A percentile compares a stretch with the other conserved stretches of the same genome.
Conservation (phyloP, 1,140 invertebrate genomes). For the Ptiloglossa arizonensis region DNA sequence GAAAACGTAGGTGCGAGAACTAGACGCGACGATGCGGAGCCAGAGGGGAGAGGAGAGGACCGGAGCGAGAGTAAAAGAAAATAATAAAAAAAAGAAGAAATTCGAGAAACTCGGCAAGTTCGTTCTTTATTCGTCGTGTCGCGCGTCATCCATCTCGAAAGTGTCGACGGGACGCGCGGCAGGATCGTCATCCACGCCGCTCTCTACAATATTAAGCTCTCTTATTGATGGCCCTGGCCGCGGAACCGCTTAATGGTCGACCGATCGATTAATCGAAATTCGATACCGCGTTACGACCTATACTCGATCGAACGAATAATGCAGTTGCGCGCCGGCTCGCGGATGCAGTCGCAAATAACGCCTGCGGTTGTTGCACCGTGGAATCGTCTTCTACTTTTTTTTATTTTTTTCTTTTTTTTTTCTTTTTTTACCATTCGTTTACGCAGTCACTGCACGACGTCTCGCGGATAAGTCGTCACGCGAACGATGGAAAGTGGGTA, state of each 20-base stretch:
- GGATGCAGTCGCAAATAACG: slow-evolving; percentile 8
- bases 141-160: slow-evolving; percentile 66
- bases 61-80: slow-evolving; percentile 44
- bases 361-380: neutral
- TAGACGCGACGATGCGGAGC: neutral
- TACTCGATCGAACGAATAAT: slow-evolving; percentile 52
- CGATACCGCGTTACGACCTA: slow-evolving; percentile 69
- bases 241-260: slow-evolving; percentile 66
- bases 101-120: slow-evolving; percentile 63
- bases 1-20: slow-evolving; percentile 5
- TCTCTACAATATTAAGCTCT: slow-evolving; percentile 76
- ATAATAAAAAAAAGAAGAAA: slow-evolving; percentile 54
- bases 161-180: slow-evolving; percentile 49
- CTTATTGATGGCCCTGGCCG: slow-evolving; percentile 75
- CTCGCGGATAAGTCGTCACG: too few species aligned
- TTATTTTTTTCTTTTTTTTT: neutral
- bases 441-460: neutral
- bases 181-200: slow-evolving; percentile 50
- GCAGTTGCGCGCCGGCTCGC: slow-evolving; percentile 3
- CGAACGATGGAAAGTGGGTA: too few species aligned
- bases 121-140: slow-evolving; percentile 52
- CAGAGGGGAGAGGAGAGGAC: too few species aligned
- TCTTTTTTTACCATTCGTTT: neutral
- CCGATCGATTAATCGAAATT: slow-evolving; percentile 80
- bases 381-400: too few species aligned